Base-by-base conservation (phyloP, 2,113 vertebrate genomes). In the Eubucco bourcierii region DNA sequence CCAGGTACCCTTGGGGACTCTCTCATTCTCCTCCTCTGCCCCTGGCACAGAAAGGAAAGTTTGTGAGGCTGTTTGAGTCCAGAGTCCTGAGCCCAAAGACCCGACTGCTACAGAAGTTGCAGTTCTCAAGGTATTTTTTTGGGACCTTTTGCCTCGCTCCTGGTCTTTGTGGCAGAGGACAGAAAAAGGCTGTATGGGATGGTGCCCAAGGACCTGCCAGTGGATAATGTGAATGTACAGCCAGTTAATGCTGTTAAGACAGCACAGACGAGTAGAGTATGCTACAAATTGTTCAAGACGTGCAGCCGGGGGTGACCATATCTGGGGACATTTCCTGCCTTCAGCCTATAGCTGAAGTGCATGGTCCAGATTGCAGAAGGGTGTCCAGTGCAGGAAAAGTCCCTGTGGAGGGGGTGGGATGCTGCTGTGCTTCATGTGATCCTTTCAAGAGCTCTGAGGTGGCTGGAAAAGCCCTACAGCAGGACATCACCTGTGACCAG, bases 341-440 rank as follows among this genome's bases (percentile, higher is more conserved):
- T 50, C 71, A 37, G 9, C 4, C 23, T 5, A 2, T 4, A 19
- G 56, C 65, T 2, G 2, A n/a, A 7, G 4, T 12, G 9, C 7
- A 3, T 31, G 19, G 18, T 8, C 15, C 63, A 41, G 52, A 63
- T 8, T 60, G 65, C 50, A 66, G 46, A 25, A 12, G 1, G 4
- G 23, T 63, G 19, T 58, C 25, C 8, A 4, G 39, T 1, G 7
- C 61, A 34, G 73, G 39, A 61, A 23, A 33, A 53, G 55, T 56
- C 65, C 1, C 1, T 33, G 5, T 2, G 27, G 56, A 84, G 20
- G 33, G 33, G 24, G 72, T 2, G 2, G 0, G 0, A n/a, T 4
- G 28, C 46, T 59, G 85, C 65, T 52, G 18, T 29, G n/a, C 64
- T 64, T 76, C 37, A 3, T 12, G 27, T 3, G 0, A 11, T 37